phyloP scores from a whole-genome alignment of 2,113 vertebrate species.

The Rhea pennata region DNA sequence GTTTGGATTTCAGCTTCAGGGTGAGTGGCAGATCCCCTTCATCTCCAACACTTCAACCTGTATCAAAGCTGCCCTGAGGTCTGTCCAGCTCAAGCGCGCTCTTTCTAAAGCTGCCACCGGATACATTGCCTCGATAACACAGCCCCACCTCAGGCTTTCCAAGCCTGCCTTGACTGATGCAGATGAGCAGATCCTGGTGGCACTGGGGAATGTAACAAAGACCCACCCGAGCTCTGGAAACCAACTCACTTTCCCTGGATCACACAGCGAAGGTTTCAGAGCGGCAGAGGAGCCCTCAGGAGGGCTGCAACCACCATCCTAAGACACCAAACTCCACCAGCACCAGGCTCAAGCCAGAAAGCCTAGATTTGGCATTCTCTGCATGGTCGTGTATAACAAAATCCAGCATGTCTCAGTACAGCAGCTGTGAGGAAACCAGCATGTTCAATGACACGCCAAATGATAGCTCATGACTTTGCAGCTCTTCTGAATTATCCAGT shows the following conservation, averaged over 20 bases:
- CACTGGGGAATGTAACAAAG: neutral
- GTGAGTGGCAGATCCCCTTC: neutral
- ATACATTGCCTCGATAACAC: neutral
- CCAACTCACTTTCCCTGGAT: rapidly evolving
- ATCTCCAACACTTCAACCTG: neutral
- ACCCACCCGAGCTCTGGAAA: neutral
- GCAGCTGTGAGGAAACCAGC: neutral
- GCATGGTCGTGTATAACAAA: neutral
- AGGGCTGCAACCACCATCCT: neutral
- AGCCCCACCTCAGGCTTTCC: neutral
- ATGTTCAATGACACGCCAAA: neutral
- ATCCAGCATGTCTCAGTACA: neutral
- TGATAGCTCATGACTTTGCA: neutral
- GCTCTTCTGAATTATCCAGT: neutral
- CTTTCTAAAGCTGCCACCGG: neutral
- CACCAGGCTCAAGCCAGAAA: neutral
- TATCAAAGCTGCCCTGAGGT: neutral
- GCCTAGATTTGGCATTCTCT: neutral
- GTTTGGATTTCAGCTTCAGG: neutral
- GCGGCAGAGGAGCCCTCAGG: rapidly evolving
- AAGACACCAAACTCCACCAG: neutral
- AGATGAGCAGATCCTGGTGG: neutral
- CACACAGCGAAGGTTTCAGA: neutral
- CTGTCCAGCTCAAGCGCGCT: neutral
- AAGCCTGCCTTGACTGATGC: neutral